These are phyloP conservation scores for Gambusia affinis DNA, from an alignment of 2,113 vertebrate species.

Conservation along the genomic window DNA sequence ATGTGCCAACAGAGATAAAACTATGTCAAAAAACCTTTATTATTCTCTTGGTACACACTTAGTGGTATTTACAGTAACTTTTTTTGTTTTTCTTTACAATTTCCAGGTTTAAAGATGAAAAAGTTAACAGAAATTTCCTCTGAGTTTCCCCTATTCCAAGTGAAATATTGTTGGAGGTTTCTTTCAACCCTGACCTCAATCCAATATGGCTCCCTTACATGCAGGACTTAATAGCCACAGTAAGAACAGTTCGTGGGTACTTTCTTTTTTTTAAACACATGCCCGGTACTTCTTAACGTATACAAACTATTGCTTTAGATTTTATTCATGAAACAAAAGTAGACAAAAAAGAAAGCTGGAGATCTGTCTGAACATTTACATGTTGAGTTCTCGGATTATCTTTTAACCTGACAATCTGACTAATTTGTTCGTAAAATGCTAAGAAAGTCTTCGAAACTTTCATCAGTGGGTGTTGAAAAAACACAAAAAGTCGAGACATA, in stretches of 20 bases:
- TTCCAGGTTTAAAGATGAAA: not conserved
- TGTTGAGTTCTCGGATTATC: no score
- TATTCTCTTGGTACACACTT: not conserved
- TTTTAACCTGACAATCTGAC: no score
- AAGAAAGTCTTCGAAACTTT: no score
- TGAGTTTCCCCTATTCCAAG: no score
- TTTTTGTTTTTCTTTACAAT: no score
- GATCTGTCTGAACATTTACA: no score
- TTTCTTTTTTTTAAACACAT: not conserved
- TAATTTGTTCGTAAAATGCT: no score
- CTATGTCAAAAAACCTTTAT: not conserved
- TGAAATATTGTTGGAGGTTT: not conserved
- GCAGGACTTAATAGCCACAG: not conserved
- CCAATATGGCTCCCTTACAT: not conserved
- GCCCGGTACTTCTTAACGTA: no score
- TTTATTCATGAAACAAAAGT: slow-evolving; percentile 16
- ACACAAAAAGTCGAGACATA: not conserved
- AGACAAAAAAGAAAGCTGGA: slow-evolving; percentile 10
- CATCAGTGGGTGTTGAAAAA: no score
- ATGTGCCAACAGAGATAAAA: not conserved
- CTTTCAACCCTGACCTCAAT: not conserved
- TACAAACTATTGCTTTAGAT: not conserved
- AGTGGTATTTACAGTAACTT: not conserved
- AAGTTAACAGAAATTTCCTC: not conserved
- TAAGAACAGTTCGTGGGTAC: not conserved